Evolutionary conservation across 2,797 vertebrate species (phyloP), one percentile per base, ranked within the genome.

Genomic region (Okamejei kenojei): DNA sequence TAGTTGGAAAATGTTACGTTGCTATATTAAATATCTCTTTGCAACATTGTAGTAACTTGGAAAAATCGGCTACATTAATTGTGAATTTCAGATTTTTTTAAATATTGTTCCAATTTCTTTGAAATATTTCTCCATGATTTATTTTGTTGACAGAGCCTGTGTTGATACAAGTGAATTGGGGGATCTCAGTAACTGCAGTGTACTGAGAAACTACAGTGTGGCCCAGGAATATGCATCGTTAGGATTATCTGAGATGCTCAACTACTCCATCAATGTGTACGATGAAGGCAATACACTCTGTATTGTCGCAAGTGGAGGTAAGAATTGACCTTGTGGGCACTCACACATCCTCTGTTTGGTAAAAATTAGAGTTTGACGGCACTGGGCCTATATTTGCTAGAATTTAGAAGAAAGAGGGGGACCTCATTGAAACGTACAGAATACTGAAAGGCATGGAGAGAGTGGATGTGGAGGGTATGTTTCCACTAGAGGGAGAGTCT

Each of bases 281-380:
- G 99, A 99, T 81, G 98, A 99, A 74, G 99, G 98, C 93, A 99
- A 98, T 95, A 97, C 98, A 1, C 98, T 99, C 94, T 99, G 98
- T 93, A 98, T 99, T 80, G 98, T 99, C 95, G 99, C 98, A 93
- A 99, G 98, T 94, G 98, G 98, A 97, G 99, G 99, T 99, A 96
- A 93, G 82, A 94, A 82, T 65, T 93, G 7, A 79, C 93, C 94
- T 65, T 92, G 35, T 93, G 79, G 93, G 23, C 35, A 45, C 68
- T 74, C 54, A 21, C 35, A 29, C 38, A 23, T 19, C 10, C 3
- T 84, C 23, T 61, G n/a, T 19, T 88, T 32, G n/a, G 29, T 15
- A 19, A 68, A 88, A 35, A 19, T 13, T n/a, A 29, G 7, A 3
- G 45, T 45, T 45, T 45, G 45, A 5, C 45, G 45, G 45, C 45